Percentiles rank a stretch among this genome's conserved stretches.
These are phyloP conservation scores for mouse (Mus musculus) DNA, from an alignment of 2,113 vertebrate species.

Conservation along the genomic window DNA sequence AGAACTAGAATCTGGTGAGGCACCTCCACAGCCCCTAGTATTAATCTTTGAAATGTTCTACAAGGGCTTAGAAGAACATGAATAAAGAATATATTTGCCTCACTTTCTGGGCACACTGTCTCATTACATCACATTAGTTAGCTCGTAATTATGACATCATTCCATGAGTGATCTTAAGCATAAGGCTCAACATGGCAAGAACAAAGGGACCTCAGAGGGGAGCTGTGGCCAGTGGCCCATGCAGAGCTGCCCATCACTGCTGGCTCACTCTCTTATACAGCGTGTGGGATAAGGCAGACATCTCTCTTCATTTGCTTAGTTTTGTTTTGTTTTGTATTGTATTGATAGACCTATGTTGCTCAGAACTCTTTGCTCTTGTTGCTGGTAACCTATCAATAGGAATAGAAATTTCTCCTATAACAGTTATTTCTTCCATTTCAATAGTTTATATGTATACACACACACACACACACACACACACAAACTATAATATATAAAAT, in stretches of 20 bases:
- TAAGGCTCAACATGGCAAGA: background rate
- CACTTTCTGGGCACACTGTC: background rate
- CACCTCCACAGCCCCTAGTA: background rate
- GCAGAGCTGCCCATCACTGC: background rate
- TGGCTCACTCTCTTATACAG: background rate
- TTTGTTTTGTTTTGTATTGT: background rate
- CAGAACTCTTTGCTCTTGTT: background rate
- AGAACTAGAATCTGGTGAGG: background rate
- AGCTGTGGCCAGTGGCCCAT: background rate
- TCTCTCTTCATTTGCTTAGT: background rate
- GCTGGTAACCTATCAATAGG: background rate
- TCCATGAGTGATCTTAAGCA: background rate
- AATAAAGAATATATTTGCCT: background rate
- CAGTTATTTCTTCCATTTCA: background rate
- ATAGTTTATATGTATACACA: too few species aligned
- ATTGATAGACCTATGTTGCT: background rate
- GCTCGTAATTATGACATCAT: too few species aligned
- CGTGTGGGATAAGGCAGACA: background rate
- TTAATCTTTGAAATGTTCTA: constrained; percentile 16
- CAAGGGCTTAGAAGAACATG: background rate
- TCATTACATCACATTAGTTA: background rate
- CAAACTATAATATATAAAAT: too few species aligned
- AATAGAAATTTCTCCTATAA: background rate
- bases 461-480: too few species aligned
- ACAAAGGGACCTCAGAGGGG: background rate